A percentile compares a stretch with the other conserved stretches of the same genome.
These are phyloP conservation scores for Parazoanthus swiftii DNA, from an alignment of 92 coral and sea anemone genomes.

Conservation along the genomic window DNA sequence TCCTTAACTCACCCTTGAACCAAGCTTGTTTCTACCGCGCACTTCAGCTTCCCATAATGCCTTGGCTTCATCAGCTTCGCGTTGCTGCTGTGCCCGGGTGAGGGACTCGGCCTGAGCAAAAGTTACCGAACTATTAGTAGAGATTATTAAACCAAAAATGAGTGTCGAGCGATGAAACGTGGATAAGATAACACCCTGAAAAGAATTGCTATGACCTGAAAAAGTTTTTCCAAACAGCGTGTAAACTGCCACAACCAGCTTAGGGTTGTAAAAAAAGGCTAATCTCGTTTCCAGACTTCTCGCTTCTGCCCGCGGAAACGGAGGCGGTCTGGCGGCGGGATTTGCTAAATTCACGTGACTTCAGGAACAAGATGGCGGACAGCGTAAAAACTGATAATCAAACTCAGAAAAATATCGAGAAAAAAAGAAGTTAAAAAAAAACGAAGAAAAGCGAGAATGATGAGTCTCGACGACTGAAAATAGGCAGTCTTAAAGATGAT, in stretches of 20 bases:
- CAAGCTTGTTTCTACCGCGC: constrained; percentile 87
- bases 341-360: too few relatives aligned
- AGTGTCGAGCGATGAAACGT: too few relatives aligned
- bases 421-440: too few relatives aligned
- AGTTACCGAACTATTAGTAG: neutral
- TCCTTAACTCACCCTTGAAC: constrained; percentile 70
- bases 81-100: constrained; percentile 71
- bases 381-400: too few relatives aligned
- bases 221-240: neutral
- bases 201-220: neutral
- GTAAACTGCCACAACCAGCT: neutral
- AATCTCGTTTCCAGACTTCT: neutral
- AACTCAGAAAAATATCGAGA: too few relatives aligned
- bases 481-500: too few relatives aligned
- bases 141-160: too few relatives aligned
- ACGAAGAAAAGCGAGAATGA: too few relatives aligned
- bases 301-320: neutral
- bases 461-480: too few relatives aligned
- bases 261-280: too few relatives aligned
- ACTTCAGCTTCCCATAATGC: constrained; percentile 97
- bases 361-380: too few relatives aligned
- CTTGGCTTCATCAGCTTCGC: constrained; percentile 93
- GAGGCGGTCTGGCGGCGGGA: neutral
- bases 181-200: too few relatives aligned
- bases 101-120: constrained; percentile 73